A percentile compares a stretch with the other conserved stretches of the same genome.
Conservation (phyloP, 2,888 invertebrate species). For the Philonicus albiceps region DNA sequence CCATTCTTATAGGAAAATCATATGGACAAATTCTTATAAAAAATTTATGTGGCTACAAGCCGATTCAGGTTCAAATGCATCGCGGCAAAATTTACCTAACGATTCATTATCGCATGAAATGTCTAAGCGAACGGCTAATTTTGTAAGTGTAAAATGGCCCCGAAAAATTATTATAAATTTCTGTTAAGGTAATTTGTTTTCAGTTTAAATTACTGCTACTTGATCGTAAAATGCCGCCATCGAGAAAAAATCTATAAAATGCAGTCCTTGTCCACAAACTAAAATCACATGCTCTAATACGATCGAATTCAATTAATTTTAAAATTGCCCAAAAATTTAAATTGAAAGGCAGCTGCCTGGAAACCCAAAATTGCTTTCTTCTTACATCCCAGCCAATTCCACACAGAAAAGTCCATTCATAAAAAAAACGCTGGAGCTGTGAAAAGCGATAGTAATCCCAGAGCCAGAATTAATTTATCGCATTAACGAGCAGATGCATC, state of each 20-base stretch:
- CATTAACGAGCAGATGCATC: neutral
- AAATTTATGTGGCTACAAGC: too few species aligned
- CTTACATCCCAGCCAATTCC: neutral
- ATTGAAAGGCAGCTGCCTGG: neutral
- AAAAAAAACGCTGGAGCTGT: neutral
- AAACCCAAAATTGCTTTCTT: neutral
- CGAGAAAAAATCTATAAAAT: neutral
- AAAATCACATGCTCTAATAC: neutral
- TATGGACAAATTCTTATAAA: too few species aligned
- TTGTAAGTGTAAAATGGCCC: too few species aligned
- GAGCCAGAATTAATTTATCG: neutral
- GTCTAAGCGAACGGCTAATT: too few species aligned
- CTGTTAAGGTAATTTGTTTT: too few species aligned
- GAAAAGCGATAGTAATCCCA: neutral
- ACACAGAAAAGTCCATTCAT: neutral
- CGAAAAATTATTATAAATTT: too few species aligned
- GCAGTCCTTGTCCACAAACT: neutral
- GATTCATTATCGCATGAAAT: too few species aligned
- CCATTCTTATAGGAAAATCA: too few species aligned
- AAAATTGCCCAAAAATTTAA: neutral
- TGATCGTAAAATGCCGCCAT: neutral
- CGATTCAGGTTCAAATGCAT: too few species aligned
- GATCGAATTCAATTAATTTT: neutral
- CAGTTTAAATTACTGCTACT: too few species aligned
- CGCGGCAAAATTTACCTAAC: too few species aligned